Evolutionary conservation across 2,113 vertebrate species (phyloP), one percentile per base, ranked within the genome.

Genomic region (Psittacula cyanocephala): DNA sequence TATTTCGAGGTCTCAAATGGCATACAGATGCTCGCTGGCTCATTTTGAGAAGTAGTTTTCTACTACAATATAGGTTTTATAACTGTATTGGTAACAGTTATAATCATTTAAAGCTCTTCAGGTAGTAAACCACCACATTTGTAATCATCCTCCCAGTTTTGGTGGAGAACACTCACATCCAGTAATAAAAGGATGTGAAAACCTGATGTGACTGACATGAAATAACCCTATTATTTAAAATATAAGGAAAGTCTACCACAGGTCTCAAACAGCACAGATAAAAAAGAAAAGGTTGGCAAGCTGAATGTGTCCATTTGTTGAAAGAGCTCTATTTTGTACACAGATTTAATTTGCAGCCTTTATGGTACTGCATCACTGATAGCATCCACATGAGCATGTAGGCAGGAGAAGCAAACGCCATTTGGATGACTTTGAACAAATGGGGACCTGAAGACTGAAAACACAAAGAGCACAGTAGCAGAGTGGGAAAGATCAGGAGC

Each of bases 11-110:
- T 52, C 52, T 89, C 83, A 87, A 85, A 95, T 89, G 70, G 59
- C 44, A 62, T 49, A 62, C 62, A 89, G 91, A 89, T 91, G 71
- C 72, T 95, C 55, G 17, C 81, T 75, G 18, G n/a, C 46, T 86
- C 69, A 39, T 81, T 95, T 87, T 81, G 62, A 81, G 65, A 84
- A 92, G 55, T 11, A 64, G 18, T 31, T 92, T 92, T 95, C 52
- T 69, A 39, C 47, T 57, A 23, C 52, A 89, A 44, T 23, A n/a
- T 44, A 2, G 6, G 4, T 33, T 79, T 93, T 91, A 53, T 60
- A 64, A 81, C 64, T 79, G 14, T 44, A 46, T 87, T 79, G 14
- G 43, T 76, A 90, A 64, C 35, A 76, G 25, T 82, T 82, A 53
- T 28, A 86, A 68, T 47, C 2, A 83, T 55, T 41, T 88, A 81